These are phyloP conservation scores for Rapana venosa DNA, from an alignment of 2,888 invertebrate species.

Conservation along the genomic window DNA sequence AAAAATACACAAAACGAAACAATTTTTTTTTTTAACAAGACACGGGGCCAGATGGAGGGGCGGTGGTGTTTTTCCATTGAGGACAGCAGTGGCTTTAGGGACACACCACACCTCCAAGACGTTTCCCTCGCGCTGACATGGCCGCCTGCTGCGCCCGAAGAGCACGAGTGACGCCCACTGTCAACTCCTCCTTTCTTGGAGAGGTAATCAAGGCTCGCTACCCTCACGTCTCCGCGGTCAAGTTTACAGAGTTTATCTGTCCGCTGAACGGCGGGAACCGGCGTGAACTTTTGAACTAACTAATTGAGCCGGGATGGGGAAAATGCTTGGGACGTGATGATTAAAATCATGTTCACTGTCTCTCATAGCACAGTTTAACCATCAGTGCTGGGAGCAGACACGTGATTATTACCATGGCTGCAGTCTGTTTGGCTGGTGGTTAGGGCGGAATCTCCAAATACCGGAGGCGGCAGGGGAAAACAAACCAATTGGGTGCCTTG, in stretches of 20 bases:
- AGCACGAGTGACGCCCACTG: constrained; percentile 31
- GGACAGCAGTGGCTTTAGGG: no score
- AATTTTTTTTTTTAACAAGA: no score
- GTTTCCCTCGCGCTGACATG: neutral
- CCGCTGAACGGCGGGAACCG: neutral
- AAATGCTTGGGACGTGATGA: neutral
- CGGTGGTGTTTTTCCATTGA: no score
- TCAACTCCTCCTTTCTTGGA: constrained; percentile 31
- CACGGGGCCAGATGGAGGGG: no score
- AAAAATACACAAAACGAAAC: no score
- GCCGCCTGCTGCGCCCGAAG: constrained; percentile 30
- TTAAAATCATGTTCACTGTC: neutral
- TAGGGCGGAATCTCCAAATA: neutral
- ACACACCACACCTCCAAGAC: constrained; percentile 5
- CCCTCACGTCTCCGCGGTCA: constrained; percentile 32
- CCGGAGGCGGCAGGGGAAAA: neutral
- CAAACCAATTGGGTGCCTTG: neutral
- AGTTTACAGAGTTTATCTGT: neutral
- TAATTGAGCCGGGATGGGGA: neutral
- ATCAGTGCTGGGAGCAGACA: neutral
- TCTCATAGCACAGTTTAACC: neutral
- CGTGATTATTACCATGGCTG: neutral
- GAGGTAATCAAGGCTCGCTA: constrained; percentile 35
- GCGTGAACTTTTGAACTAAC: constrained; percentile 30
- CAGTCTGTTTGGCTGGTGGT: neutral